Conservation (phyloP, 2,797 vertebrate genomes). For the Nasua narica region DNA sequence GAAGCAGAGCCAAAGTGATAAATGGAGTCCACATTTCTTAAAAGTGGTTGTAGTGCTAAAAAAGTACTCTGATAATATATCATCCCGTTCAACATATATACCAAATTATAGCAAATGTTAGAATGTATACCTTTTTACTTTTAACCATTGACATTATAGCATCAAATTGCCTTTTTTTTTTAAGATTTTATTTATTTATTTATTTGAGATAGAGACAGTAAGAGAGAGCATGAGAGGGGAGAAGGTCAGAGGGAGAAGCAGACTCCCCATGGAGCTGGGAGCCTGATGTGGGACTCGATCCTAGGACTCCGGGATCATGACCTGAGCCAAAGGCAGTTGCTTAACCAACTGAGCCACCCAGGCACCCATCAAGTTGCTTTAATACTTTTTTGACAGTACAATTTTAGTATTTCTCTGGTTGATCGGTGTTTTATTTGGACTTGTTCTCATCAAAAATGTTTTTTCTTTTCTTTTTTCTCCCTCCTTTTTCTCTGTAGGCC, state of each 20-base stretch:
- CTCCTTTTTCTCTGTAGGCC: conserved; percentile 83
- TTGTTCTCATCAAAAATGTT: background rate
- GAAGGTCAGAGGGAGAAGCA: too few species aligned
- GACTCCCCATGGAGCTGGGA: too few species aligned
- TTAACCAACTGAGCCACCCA: too few species aligned
- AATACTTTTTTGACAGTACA: background rate
- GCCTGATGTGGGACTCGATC: too few species aligned
- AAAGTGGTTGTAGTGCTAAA: background rate
- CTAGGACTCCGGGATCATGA: too few species aligned
- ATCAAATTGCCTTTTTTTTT: background rate
- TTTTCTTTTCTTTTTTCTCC: background rate
- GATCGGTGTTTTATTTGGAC: background rate
- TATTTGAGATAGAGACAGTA: too few species aligned
- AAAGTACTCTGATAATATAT: too few species aligned
- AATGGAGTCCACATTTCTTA: background rate
- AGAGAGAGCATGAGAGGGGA: too few species aligned
- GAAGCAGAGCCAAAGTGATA: background rate
- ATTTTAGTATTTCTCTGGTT: conserved; percentile 2
- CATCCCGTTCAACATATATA: background rate
- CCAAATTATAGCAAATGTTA: background rate
- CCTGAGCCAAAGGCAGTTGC: too few species aligned
- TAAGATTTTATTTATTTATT: too few species aligned
- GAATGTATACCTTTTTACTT: background rate
- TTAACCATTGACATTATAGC: background rate
- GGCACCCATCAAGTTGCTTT: background rate